phyloP scores from a whole-genome alignment of 2,888 invertebrate genomes.

The Drosophila dives region DNA sequence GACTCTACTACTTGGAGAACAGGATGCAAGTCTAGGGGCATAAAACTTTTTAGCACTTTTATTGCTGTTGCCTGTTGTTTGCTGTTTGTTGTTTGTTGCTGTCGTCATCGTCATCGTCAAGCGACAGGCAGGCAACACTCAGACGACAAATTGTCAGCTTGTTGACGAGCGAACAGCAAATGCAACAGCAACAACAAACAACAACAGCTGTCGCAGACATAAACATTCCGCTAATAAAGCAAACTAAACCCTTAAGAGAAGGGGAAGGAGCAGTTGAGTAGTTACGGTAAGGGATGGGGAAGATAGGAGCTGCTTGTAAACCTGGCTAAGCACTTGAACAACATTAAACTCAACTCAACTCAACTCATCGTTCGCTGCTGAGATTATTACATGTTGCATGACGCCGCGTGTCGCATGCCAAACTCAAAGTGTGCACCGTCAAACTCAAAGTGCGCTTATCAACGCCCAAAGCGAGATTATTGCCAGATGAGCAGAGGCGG shows the following conservation, averaged over 20 bases:
- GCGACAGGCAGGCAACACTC: slow-evolving; percentile 59
- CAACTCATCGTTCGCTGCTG: slow-evolving; percentile 67
- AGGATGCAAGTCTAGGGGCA: slow-evolving; percentile 76
- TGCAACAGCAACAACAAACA: slow-evolving; percentile 2
- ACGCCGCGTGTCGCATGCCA: not conserved
- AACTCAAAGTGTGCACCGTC: slow-evolving; percentile 59
- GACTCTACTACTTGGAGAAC: slow-evolving; percentile 46
- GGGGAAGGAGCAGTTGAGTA: not conserved
- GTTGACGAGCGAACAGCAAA: slow-evolving; percentile 55
- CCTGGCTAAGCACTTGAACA: slow-evolving; percentile 60
- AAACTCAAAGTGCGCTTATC: slow-evolving; percentile 71
- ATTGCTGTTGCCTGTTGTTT: slow-evolving; percentile 50
- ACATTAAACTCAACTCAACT: slow-evolving; percentile 72
- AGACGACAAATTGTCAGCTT: slow-evolving; percentile 76
- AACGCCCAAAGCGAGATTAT: slow-evolving; percentile 60
- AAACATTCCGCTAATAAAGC: slow-evolving; percentile 53
- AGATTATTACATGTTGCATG: slow-evolving; percentile 71
- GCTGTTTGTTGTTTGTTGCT: slow-evolving; percentile 26
- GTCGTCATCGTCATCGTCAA: slow-evolving; percentile 35
- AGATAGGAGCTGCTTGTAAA: slow-evolving; percentile 1
- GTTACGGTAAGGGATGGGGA: not conserved
- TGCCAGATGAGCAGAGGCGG: slow-evolving; percentile 31
- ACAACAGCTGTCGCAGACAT: slow-evolving; percentile 38
- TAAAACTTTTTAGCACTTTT: slow-evolving; percentile 78
- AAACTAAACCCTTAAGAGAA: slow-evolving; percentile 15